A percentile compares a stretch with the other conserved stretches of the same genome.
These are phyloP conservation scores for Phalacrocorax carbo DNA, from an alignment of 2,113 vertebrate species.

Conservation along the genomic window DNA sequence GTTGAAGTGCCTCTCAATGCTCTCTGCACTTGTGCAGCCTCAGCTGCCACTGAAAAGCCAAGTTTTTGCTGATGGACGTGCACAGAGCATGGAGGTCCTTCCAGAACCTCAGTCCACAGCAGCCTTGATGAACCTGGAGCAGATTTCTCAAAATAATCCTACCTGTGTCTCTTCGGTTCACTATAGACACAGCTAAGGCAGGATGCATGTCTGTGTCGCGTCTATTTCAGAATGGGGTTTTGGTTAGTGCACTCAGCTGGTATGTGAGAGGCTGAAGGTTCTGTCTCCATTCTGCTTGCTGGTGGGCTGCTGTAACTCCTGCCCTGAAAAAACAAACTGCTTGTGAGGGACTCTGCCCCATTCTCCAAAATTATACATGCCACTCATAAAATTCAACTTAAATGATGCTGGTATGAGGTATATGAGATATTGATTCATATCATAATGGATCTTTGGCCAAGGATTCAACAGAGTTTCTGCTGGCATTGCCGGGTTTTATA, in stretches of 20 bases:
- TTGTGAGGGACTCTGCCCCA: background rate
- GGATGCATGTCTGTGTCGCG: background rate
- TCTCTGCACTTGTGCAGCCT: background rate
- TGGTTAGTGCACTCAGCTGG: background rate
- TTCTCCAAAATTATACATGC: background rate
- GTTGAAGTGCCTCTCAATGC: background rate
- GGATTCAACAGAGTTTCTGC: background rate
- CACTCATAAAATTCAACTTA: background rate
- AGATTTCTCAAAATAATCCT: background rate
- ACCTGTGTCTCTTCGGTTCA: background rate
- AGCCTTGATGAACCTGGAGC: background rate
- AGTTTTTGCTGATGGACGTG: background rate
- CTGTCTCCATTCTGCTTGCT: background rate
- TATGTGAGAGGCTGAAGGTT: background rate
- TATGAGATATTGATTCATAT: background rate
- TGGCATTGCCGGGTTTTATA: background rate
- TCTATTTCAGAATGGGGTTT: background rate
- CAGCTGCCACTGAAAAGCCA: background rate
- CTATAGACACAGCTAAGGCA: accelerated
- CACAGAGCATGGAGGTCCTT: background rate
- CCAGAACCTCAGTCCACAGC: background rate
- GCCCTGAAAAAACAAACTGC: background rate
- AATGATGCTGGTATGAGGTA: background rate
- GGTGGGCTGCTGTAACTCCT: background rate
- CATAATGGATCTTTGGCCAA: background rate